Evolutionary conservation across 2,888 invertebrate species (phyloP), one percentile per base, ranked within the genome.

Genomic region (Campopleginae sp.): DNA sequence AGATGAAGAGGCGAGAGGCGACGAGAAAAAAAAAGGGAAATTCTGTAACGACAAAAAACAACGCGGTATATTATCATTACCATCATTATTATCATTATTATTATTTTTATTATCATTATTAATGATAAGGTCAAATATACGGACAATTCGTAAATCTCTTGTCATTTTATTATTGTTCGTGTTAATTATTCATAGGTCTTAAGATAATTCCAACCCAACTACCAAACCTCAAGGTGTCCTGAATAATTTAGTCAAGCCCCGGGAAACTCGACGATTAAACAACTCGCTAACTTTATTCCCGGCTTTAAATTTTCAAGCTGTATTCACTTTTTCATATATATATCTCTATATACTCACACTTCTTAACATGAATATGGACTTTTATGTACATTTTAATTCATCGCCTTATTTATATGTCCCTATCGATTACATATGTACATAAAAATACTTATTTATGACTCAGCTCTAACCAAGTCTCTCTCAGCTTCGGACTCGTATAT

Each of bases 91-190:
- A 89, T 89, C 86, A 89, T 88, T 85, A 88, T 87, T 89, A 88
- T 84, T 87, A 87, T 88, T 83, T 88, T 89, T 88, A 87, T 84
- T 89, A 90, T 90, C 88, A 90, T 87, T 88, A 89, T 81, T 89
- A 89, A 71, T 88, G 87, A 86, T 90, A 90, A 91, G 90, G 89
- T 90, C 90, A 91, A 91, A 91, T 91, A 91, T 91, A 91, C 90
- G 88, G 87, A 90, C 90, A 89, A 91, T 78, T 85, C 80, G 80
- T 80, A 80, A 88, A 88, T 87, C 81, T 75, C 80, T 74, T 65
- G 48, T 48, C 38, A 46, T 66, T 23, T 38, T 77, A 66, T 58
- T 70, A n/a, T 38, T 27, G 58, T 63, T 63, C 33, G 33, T 77
- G 61, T 77, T 48, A 84, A 80, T 84, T 74, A 84, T 84, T 84